Conservation (phyloP, 2,113 vertebrate species). For the Pelecanoides urinatrix region DNA sequence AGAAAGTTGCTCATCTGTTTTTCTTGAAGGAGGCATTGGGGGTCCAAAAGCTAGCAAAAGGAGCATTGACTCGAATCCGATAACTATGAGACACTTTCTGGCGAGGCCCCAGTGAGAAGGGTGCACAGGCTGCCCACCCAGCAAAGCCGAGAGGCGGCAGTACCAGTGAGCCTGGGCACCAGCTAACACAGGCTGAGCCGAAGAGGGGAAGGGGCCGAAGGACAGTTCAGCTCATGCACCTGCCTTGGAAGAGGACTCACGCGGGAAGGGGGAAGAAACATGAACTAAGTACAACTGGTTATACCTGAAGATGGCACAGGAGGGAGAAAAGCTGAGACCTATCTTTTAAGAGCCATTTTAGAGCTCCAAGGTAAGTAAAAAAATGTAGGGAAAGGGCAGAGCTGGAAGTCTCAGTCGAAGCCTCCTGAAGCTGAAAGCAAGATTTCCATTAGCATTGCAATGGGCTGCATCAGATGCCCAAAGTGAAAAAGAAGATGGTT, state of each 20-base stretch:
- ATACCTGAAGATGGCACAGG: background rate
- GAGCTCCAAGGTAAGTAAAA: background rate
- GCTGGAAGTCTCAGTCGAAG: background rate
- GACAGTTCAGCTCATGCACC: background rate
- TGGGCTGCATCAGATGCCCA: background rate
- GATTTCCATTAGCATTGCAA: background rate
- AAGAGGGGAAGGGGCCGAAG: background rate
- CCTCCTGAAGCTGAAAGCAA: background rate
- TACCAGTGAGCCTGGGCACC: background rate
- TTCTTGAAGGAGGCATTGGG: background rate
- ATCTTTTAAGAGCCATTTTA: background rate
- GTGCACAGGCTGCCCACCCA: background rate
- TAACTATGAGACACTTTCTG: background rate
- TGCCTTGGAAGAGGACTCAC: background rate
- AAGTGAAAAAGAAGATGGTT: background rate
- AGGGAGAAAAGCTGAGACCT: background rate
- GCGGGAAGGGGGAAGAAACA: background rate
- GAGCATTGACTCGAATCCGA: fast-evolving
- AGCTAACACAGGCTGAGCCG: background rate
- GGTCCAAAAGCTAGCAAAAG: background rate
- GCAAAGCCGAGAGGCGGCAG: background rate
- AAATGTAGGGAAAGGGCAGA: background rate
- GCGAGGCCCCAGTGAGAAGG: background rate
- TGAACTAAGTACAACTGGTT: background rate
- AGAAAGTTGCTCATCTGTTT: background rate